Evolutionary conservation across 30 jellyfish, hydroid and myxozoan genomes (phyloP).

Genomic region (Cassiopea andromeda): DNA sequence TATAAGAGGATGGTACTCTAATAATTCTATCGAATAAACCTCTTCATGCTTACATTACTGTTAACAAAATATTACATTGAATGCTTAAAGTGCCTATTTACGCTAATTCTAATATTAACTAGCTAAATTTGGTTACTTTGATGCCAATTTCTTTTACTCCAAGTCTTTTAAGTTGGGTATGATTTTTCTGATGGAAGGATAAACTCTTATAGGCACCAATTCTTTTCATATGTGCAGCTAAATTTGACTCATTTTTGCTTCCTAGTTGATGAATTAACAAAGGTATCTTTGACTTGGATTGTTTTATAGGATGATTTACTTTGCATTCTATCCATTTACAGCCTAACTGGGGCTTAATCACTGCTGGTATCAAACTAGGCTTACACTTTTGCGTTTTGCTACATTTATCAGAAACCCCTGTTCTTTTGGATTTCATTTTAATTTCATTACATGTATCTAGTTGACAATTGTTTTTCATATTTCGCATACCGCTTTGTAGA

Average conservation of each 20-base stretch:
- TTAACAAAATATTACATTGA: too few species aligned
- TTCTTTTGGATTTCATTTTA: not conserved
- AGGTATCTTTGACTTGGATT: conserved; percentile 13
- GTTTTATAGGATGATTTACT: conserved; percentile 36
- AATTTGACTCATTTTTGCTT: conserved; percentile 4
- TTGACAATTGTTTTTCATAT: too few species aligned
- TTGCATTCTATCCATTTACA: conserved; percentile 26
- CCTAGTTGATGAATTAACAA: conserved; percentile 33
- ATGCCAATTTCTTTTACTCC: too few species aligned
- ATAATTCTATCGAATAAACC: too few species aligned
- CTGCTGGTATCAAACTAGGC: not conserved
- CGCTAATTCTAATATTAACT: too few species aligned
- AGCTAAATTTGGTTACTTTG: too few species aligned
- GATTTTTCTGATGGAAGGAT: not conserved
- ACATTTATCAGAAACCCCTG: not conserved
- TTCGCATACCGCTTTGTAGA: too few species aligned
- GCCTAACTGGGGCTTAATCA: not conserved
- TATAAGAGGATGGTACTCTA: too few species aligned
- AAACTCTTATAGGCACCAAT: conserved; percentile 34
- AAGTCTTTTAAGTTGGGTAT: not conserved
- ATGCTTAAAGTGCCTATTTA: too few species aligned
- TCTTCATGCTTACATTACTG: too few species aligned
- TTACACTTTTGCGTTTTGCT: not conserved
- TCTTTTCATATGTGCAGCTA: conserved; percentile 14
- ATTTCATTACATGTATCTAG: too few species aligned